These are phyloP conservation scores for Lanius ludovicianus DNA, from an alignment of 2,113 vertebrate genomes.

Conservation along the genomic window DNA sequence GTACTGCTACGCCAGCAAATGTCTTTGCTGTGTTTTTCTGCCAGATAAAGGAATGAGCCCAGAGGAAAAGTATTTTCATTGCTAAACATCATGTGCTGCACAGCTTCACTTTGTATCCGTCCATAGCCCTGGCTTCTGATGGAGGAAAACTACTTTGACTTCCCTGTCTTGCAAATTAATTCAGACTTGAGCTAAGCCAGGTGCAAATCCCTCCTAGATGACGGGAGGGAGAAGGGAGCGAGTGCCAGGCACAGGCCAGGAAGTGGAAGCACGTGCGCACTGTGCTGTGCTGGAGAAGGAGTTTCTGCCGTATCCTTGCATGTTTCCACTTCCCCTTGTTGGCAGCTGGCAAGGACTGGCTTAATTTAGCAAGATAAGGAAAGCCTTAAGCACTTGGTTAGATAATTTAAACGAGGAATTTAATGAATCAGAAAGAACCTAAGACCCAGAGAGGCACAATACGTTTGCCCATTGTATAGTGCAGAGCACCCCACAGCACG, in stretches of 20 bases:
- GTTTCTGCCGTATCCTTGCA: not conserved
- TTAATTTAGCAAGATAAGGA: constrained; percentile 40
- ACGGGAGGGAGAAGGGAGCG: not conserved
- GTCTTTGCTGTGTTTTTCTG: not conserved
- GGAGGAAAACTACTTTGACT: not conserved
- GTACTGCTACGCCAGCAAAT: not conserved
- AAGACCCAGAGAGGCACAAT: not conserved
- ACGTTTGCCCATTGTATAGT: fast-evolving
- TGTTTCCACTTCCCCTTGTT: constrained; percentile 21
- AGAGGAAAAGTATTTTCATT: not conserved
- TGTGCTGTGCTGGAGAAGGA: not conserved
- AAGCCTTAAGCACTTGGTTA: constrained; percentile 7
- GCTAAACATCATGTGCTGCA: constrained; percentile 12
- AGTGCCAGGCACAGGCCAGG: not conserved
- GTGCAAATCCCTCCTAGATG: constrained; percentile 29
- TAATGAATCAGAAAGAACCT: not conserved
- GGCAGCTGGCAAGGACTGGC: constrained; percentile 41
- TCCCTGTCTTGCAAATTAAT: not conserved
- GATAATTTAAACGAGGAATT: not conserved
- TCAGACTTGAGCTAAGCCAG: constrained; percentile 14
- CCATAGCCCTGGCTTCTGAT: not conserved
- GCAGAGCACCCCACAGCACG: not conserved
- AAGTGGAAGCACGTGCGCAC: not conserved
- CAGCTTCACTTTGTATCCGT: constrained; percentile 2
- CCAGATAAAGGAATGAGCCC: not conserved